Percentiles rank a stretch among this genome's conserved stretches.
phyloP scores from a whole-genome alignment of 2,797 vertebrate genomes.

The Halcyon badia region DNA sequence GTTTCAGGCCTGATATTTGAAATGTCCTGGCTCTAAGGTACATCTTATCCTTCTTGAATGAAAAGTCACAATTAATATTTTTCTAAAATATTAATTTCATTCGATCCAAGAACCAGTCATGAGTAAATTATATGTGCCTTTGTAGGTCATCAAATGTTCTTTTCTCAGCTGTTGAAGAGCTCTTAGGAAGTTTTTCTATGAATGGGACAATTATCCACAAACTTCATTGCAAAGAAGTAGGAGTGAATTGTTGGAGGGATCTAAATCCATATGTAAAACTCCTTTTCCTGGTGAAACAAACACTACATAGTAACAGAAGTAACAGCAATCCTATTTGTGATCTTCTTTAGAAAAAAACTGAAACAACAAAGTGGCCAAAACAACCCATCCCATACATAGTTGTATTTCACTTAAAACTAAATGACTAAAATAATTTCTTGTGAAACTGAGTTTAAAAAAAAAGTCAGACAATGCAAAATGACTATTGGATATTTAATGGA shows the following conservation, averaged over 20 bases:
- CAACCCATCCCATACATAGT: fast-evolving
- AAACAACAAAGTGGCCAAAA: not conserved
- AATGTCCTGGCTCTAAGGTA: not conserved
- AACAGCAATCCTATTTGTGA: not conserved
- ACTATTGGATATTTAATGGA: not conserved
- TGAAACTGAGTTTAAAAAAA: not conserved
- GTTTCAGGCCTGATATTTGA: conserved; percentile 5
- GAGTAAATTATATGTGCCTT: not conserved
- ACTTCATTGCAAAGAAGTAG: not conserved
- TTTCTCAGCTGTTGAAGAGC: not conserved
- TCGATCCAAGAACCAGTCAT: not conserved
- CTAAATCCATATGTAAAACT: not conserved
- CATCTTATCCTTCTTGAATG: not conserved
- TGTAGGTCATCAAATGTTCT: not conserved
- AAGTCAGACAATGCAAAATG: not conserved
- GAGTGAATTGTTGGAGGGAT: not conserved
- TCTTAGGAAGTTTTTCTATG: not conserved
- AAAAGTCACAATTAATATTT: conserved; percentile 6
- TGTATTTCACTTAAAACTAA: not conserved
- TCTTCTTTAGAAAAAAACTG: not conserved
- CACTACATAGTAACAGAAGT: not conserved
- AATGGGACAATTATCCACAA: not conserved
- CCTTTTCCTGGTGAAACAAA: not conserved
- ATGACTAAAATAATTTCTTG: not conserved
- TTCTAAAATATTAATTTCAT: not conserved